Evolutionary conservation across 1,140 invertebrate species (phyloP).

Genomic region (Drosophila trapezifrons): DNA sequence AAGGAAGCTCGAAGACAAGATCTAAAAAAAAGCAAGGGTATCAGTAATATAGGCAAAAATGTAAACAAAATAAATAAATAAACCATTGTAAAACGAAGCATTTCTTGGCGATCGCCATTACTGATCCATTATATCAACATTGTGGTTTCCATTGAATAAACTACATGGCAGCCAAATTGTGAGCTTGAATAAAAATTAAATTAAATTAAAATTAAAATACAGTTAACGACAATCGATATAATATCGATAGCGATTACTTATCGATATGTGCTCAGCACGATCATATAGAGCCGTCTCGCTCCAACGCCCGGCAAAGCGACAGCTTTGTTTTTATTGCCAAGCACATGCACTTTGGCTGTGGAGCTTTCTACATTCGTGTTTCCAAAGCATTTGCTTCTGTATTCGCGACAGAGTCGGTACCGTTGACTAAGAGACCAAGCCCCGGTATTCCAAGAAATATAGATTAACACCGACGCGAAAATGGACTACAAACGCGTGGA

Average conservation of each 20-base stretch:
- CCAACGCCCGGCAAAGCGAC: not conserved
- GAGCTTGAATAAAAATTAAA: too few relatives aligned
- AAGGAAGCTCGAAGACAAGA: not conserved
- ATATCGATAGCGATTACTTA: not conserved
- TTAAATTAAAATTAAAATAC: not conserved
- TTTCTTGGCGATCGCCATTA: too few relatives aligned
- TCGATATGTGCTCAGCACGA: constrained; percentile 13
- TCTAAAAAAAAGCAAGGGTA: not conserved
- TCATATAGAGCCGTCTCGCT: constrained; percentile 15
- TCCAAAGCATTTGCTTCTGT: not conserved
- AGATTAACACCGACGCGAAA: not conserved
- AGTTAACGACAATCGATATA: not conserved
- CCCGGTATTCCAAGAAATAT: not conserved
- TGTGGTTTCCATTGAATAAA: too few relatives aligned
- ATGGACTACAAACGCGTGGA: constrained; percentile 18
- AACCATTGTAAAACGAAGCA: too few relatives aligned
- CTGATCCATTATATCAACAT: too few relatives aligned
- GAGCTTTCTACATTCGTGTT: constrained; percentile 10
- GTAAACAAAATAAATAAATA: too few relatives aligned
- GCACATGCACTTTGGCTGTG: constrained; percentile 5
- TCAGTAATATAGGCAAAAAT: too few relatives aligned
- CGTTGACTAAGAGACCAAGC: not conserved
- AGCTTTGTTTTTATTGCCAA: not conserved
- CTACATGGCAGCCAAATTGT: too few relatives aligned
- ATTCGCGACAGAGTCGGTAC: not conserved